Evolutionary conservation across 2,113 vertebrate species (phyloP).

Genomic region (Azemiops feae): DNA sequence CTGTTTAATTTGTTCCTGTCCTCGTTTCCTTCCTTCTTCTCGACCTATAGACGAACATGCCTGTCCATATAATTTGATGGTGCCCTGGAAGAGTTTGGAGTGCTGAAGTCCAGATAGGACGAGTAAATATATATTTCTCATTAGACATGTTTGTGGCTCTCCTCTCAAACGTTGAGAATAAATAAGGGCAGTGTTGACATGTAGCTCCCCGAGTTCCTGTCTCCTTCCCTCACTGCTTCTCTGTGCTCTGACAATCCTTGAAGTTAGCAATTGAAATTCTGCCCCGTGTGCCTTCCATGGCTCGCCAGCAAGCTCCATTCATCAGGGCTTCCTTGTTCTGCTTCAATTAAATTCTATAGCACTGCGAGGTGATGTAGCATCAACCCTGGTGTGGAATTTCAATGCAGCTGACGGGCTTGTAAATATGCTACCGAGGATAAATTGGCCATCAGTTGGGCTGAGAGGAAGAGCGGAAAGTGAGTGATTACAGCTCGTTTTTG

Average conservation of each 20-base stretch:
- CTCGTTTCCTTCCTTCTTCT: background rate
- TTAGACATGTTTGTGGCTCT: background rate
- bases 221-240: slow-evolving; percentile 33
- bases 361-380: slow-evolving; percentile 54
- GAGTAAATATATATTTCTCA: accelerated
- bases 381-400: slow-evolving; percentile 55
- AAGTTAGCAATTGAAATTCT: slow-evolving; percentile 62
- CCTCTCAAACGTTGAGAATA: background rate
- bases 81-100: accelerated
- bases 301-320: slow-evolving; percentile 53
- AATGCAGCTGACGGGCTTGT: slow-evolving; percentile 60
- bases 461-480: slow-evolving; percentile 55
- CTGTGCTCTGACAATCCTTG: background rate
- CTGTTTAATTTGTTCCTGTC: background rate
- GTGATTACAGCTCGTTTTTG: slow-evolving; percentile 66
- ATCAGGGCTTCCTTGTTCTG: slow-evolving; percentile 62
- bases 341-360: slow-evolving; percentile 65
- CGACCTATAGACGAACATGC: background rate
- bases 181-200: background rate
- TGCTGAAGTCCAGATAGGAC: background rate
- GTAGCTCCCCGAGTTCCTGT: background rate
- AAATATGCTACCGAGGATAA: slow-evolving; percentile 68
- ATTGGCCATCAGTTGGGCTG: slow-evolving; percentile 68
- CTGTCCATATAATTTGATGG: background rate
- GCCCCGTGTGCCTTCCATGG: slow-evolving; percentile 19